A percentile compares a stretch with the other conserved stretches of the same genome.
Evolutionary conservation across 1,140 invertebrate species (phyloP).

Genomic region (Asobara japonica): DNA sequence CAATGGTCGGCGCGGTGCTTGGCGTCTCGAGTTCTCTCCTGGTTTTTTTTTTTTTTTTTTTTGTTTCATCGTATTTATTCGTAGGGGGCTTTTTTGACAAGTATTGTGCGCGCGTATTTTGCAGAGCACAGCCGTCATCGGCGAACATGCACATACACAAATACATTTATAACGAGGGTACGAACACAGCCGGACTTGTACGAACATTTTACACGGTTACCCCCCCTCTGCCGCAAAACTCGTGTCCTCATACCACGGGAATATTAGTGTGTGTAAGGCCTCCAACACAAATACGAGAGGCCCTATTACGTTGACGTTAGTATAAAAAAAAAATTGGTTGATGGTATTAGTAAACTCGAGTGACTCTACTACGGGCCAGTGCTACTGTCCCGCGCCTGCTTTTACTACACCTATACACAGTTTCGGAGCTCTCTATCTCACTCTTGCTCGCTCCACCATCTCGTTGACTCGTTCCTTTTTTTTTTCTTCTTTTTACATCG

Average conservation of each 20-base stretch:
- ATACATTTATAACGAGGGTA: neutral
- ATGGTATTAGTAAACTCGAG: constrained; percentile 5
- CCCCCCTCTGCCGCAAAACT: neutral
- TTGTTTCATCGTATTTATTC: constrained; percentile 19
- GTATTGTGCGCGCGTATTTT: constrained; percentile 38
- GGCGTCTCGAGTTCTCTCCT: constrained; percentile 11
- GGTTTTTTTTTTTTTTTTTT: neutral
- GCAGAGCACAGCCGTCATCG: constrained; percentile 31
- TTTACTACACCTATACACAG: neutral
- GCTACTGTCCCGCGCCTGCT: constrained; percentile 14
- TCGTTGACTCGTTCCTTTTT: neutral
- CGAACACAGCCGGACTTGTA: constrained; percentile 25
- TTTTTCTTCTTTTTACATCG: neutral
- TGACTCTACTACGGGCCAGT: constrained; percentile 7
- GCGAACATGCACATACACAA: constrained; percentile 23
- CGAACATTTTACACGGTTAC: too few species aligned
- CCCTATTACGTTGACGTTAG: neutral
- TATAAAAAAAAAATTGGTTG: neutral
- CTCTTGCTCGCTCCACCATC: neutral
- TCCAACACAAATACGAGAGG: neutral
- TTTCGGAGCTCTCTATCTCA: neutral
- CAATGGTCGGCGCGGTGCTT: constrained; percentile 9
- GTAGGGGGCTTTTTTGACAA: constrained; percentile 33
- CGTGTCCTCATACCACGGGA: neutral
- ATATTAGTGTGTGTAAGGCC: neutral